These are phyloP conservation scores for Monodelphis domestica DNA, from an alignment of 2,797 vertebrate species.

Conservation along the genomic window DNA sequence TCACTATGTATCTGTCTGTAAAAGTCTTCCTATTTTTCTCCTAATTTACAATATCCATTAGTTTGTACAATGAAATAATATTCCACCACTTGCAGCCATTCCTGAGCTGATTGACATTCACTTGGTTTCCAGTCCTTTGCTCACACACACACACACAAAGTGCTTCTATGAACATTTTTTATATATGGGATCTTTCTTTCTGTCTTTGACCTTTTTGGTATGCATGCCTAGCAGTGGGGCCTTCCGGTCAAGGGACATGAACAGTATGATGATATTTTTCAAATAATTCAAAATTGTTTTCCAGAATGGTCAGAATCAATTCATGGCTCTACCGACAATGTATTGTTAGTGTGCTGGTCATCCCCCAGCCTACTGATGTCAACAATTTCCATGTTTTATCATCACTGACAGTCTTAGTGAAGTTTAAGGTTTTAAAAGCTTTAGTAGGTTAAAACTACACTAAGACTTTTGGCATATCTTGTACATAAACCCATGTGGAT, in stretches of 20 bases:
- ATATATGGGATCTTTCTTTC: not conserved
- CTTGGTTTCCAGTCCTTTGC: not conserved
- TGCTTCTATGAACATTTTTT: not conserved
- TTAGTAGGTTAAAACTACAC: not conserved
- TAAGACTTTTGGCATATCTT: not conserved
- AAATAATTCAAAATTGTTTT: not conserved
- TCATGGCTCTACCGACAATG: not conserved
- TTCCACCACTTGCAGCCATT: not conserved
- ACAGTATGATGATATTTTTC: not conserved
- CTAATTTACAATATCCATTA: not conserved
- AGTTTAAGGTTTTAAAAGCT: not conserved
- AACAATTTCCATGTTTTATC: not conserved
- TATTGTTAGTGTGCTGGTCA: not conserved
- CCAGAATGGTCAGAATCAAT: not conserved
- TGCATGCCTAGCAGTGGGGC: not conserved
- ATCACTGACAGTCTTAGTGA: not conserved
- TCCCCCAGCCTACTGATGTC: not conserved
- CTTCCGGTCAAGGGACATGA: not conserved
- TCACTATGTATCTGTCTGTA: not conserved
- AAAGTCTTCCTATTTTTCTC: not conserved
- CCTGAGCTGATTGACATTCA: not conserved
- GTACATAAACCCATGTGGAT: not conserved
- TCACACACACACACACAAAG: not conserved
- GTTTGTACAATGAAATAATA: not conserved
- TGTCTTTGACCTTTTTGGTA: not conserved